Base-by-base conservation (phyloP, 1,140 invertebrate species). In the Drosophila bifasciata region DNA sequence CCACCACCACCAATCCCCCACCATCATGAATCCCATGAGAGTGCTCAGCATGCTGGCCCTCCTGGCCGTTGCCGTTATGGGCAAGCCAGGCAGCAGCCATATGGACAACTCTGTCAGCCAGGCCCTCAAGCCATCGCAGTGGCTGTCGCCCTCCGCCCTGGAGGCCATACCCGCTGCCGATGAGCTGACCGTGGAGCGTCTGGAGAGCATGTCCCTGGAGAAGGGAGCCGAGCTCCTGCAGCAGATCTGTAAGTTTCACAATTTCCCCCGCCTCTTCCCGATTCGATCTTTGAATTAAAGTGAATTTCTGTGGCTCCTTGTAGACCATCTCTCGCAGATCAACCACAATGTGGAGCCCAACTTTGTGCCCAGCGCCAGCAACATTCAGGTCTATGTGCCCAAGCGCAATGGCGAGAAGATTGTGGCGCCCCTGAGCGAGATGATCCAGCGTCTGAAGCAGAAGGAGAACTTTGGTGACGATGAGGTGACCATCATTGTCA, bases 401-500 rank as follows among this genome's bases (percentile, higher is more conserved):
- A 43, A 58, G 36, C 69, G 78, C 46, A 81, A 85, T 17, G 79
- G 88, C 15, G 70, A 90, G 25, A 79, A 79, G 41, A 78, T 67
- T 5, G 58, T 50, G 3, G 57, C 71, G 7, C 67, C 71, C 43
- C 40, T 90, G 45, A 83, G 62, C 57, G 61, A 90, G 46, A 56
- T 90, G 41, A 77, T 78, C 23, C 41, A 76, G 21, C 51, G 51
- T 1, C 51, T 79, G 51, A 86, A 71, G 57, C 68, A 66, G 70
- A 64, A 64, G 44, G 41, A 57, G 41, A 89, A 84, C 55, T 90
- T 90, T 9, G 89, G 84, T 32, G 44, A 89, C 48, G 78, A 90
- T 11, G 89, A 90, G 66, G 89, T 90, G 4, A 90, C 89, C 51
- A 80, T 90, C 60, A 75, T 90, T 40, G 68, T 90, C 13, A 89